Evolutionary conservation across 2,797 vertebrate species (phyloP).

Genomic region (Sphaeramia orbicularis): DNA sequence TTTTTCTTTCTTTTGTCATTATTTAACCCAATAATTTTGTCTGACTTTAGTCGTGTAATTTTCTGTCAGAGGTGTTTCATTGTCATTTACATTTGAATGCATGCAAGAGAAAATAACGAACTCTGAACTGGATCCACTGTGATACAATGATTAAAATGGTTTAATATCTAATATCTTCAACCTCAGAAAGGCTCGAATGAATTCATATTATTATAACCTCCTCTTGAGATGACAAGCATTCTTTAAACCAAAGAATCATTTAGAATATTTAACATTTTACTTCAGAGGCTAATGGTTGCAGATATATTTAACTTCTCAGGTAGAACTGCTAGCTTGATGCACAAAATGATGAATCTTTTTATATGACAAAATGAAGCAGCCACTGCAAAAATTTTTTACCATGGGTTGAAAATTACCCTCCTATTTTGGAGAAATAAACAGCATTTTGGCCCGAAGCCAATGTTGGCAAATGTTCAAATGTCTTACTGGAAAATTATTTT

Average conservation of each 20-base stretch:
- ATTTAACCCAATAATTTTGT: too few relatives aligned
- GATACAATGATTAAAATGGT: not conserved
- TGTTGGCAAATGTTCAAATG: too few relatives aligned
- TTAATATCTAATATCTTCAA: not conserved
- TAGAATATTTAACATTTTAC: not conserved
- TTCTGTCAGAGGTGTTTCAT: too few relatives aligned
- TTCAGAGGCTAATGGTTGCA: not conserved
- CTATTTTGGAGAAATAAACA: too few relatives aligned
- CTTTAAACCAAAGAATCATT: not conserved
- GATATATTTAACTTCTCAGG: not conserved
- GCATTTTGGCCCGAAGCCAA: too few relatives aligned
- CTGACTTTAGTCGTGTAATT: too few relatives aligned
- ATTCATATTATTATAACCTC: not conserved
- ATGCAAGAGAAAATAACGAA: too few relatives aligned
- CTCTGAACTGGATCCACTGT: not conserved
- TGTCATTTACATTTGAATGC: too few relatives aligned
- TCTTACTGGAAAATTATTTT: too few relatives aligned
- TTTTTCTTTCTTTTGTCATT: too few relatives aligned
- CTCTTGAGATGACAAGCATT: not conserved
- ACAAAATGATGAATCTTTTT: not conserved
- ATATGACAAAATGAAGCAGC: not conserved
- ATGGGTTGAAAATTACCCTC: too few relatives aligned
- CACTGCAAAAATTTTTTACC: too few relatives aligned
- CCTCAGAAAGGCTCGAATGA: not conserved
- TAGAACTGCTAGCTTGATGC: not conserved